Base-by-base conservation (phyloP, 2,888 invertebrate genomes). In the Drosophila aldrichi region DNA sequence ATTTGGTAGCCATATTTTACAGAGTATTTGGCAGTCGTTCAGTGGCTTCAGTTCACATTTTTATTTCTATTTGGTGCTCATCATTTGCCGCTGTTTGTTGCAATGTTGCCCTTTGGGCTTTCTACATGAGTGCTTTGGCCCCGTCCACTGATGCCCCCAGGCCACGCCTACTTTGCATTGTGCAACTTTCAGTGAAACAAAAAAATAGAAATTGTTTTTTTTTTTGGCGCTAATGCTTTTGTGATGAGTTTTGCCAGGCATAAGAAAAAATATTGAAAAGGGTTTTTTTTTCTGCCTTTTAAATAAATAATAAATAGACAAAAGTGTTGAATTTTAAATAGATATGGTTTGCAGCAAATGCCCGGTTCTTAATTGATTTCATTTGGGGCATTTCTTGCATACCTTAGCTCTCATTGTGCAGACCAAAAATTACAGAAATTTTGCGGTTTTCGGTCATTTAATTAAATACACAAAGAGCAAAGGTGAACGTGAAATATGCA, bases 141-240 rank as follows among this genome's bases (percentile, higher is more conserved):
- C 55, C 29, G 32, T 12, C 14, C 36, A 22, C 12, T n/a, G 12
- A 16, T 32, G n/a, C 10, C 14, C 22, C 46, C 2, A n/a, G 18
- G 40, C 34, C 52, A 14, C 16, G 6, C 22, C 51, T 20, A 12
- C 38, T 58, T 40, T 72, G 63, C 75, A 70, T 70, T 76, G 65
- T 63, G 49, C 55, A 74, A 74, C 40, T 67, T 44, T n/a, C 48
- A 56, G 29, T 54, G 29, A 74, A 73, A 57, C 43, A 65, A 69
- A 66, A 48, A 62, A 64, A 48, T n/a, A n/a, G n/a, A 3, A 6
- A 8, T 9, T 14, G 2, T 43, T 69, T 62, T 9, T 14, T 1
- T 43, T 69, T 62, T 62, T 40, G 58, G 62, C 70, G 64, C 72
- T 84, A 81, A 83, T 83, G 82, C 82, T 78, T 84, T 83, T 80